phyloP scores from a whole-genome alignment of 2,113 vertebrate species.

The Myrmophylax atrothorax region DNA sequence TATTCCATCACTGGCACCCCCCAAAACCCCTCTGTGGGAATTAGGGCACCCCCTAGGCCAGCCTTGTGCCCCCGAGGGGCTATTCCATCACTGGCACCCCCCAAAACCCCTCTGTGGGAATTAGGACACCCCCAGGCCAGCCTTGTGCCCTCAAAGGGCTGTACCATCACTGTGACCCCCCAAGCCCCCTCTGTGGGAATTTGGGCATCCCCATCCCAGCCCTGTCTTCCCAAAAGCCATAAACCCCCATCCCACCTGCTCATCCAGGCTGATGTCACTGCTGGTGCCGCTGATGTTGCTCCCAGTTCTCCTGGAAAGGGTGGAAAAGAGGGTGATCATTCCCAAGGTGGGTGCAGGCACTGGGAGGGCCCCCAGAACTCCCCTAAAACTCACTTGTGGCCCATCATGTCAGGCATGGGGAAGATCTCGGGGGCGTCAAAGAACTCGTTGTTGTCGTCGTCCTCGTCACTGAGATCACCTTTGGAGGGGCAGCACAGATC shows the following conservation, averaged over 20 bases:
- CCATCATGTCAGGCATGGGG: constrained; percentile 85
- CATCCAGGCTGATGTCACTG: constrained; percentile 90
- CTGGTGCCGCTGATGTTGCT: constrained; percentile 94
- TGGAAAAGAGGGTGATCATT: background rate
- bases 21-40: background rate
- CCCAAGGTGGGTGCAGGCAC: rapidly evolving
- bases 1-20: background rate
- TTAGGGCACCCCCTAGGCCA: rapidly evolving
- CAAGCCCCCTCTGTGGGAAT: background rate
- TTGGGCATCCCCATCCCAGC: background rate
- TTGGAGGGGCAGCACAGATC: constrained; percentile 82
- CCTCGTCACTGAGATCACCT: constrained; percentile 92
- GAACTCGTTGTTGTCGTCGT: constrained; percentile 96
- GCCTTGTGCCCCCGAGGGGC: background rate
- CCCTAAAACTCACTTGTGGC: constrained; percentile 85
- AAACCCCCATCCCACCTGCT: constrained; percentile 73
- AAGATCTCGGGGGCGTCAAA: constrained; percentile 94
- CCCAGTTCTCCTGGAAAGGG: constrained; percentile 84
- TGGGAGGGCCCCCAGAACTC: background rate
- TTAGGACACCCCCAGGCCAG: background rate
- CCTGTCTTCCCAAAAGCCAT: background rate
- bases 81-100: background rate
- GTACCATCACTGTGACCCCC: background rate
- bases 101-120: background rate
- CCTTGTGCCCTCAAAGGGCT: background rate